Evolutionary conservation across 1,140 invertebrate genomes (phyloP), one percentile per base, ranked within the genome.

Genomic region (Bursaphelenchus mucronatus): DNA sequence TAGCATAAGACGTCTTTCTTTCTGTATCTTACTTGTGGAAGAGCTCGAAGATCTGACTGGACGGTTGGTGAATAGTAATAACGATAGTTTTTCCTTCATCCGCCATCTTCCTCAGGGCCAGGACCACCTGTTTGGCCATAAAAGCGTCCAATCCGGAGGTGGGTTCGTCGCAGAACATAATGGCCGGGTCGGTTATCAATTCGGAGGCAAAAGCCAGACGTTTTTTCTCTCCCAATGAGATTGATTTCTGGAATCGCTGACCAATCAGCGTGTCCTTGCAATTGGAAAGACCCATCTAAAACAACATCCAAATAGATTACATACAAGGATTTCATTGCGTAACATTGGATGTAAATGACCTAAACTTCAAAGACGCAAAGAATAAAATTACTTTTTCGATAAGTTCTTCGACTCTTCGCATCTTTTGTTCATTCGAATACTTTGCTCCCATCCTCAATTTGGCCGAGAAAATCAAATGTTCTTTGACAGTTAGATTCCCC

Each of bases 121-220:
- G 94, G 7, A 90, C 86, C 0, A 91, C 87, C 11, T 87, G 47
- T 57, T 85, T 86, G 1, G 90, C 89, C 63, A 86, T 88, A 74
- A 88, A 92, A 0, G 92, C 90, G 81, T 97, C 94, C 50, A 96
- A 82, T 86, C 94, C 86, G 21, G 85, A 94, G 0, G 94, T 97
- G 1, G 94, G 93, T 79, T 97, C 94, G 80, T 98, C 94, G 82
- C 93, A 97, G 79, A 97, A 92, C 86, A 97, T 87, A 44, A 98
- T 82, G 1, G 91, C 88, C 2, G 94, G 94, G 84, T 96, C 89
- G 0, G 92, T 97, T 21, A 97, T 83, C 52, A 94, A 90, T 85
- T 97, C 94, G 0, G 91, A 90, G 40, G 92, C 94, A 82, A 97
- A 95, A 0, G 92, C 89, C n/a, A 97, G 82, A 71, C 94, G 86